These are phyloP conservation scores for Dicroscelio sp. DNA, from an alignment of 2,888 invertebrate genomes.

Conservation along the genomic window DNA sequence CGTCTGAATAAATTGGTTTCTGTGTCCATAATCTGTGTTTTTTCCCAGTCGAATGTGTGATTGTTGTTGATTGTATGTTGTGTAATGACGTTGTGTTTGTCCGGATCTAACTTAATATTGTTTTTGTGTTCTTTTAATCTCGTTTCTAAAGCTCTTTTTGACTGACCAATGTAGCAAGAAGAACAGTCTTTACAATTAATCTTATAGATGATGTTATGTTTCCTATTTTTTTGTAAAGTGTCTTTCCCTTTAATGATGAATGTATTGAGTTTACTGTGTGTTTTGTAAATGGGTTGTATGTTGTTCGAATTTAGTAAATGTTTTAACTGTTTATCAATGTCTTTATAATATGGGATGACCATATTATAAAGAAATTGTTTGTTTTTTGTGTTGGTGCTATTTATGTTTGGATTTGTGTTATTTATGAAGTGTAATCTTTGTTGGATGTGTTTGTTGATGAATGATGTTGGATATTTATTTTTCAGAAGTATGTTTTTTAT, in stretches of 20 bases:
- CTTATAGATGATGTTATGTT: not conserved
- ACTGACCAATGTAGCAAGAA: not conserved
- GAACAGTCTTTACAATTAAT: not conserved
- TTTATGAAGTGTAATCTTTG: no score
- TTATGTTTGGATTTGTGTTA: no score
- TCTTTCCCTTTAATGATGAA: not conserved
- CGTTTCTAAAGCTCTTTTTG: not conserved
- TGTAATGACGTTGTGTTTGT: not conserved
- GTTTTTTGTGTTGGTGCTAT: no score
- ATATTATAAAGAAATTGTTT: no score
- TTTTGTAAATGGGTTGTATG: not conserved
- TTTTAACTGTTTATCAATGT: no score
- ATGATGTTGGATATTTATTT: no score
- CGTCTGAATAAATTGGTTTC: not conserved
- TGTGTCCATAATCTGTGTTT: not conserved
- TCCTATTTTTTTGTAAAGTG: not conserved
- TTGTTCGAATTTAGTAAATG: no score
- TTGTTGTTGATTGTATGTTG: not conserved
- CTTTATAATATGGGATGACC: no score
- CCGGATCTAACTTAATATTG: not conserved
- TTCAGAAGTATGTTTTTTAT: no score
- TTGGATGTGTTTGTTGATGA: no score
- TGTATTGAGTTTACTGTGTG: not conserved
- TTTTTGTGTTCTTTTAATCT: not conserved
- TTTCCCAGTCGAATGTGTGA: not conserved